Evolutionary conservation across 2,888 invertebrate genomes (phyloP).

Genomic region (Neria commutata): DNA sequence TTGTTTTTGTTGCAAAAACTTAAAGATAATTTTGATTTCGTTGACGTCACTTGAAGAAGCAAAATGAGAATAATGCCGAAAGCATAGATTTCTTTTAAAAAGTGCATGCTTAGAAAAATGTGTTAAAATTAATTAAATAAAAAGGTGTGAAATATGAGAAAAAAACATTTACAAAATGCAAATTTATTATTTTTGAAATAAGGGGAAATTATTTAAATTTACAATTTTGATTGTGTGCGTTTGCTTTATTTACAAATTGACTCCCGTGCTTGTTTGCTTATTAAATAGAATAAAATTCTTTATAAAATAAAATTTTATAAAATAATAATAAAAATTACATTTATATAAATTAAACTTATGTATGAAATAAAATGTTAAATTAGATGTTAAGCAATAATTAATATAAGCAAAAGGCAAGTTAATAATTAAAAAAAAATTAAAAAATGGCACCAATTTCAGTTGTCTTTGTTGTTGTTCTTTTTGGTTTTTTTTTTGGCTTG

Average conservation of each 20-base stretch:
- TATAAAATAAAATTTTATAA: constrained; percentile 30
- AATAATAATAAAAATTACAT: constrained; percentile 26
- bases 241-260: too few relatives aligned
- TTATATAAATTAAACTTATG: constrained; percentile 36
- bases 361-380: constrained; percentile 26
- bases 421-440: constrained; percentile 24
- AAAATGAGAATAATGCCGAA: too few relatives aligned
- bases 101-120: too few relatives aligned
- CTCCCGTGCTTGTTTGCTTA: constrained; percentile 23
- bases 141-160: too few relatives aligned
- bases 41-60: too few relatives aligned
- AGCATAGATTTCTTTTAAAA: too few relatives aligned
- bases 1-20: constrained; percentile 54
- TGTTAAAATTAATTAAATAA: too few relatives aligned
- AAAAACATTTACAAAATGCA: too few relatives aligned
- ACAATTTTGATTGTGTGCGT: too few relatives aligned
- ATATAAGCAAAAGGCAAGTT: constrained; percentile 29
- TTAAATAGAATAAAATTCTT: too few relatives aligned
- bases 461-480: constrained; percentile 25
- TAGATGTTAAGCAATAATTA: constrained; percentile 17
- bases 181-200: too few relatives aligned
- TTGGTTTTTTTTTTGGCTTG: constrained; percentile 6
- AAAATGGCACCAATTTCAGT: constrained; percentile 44
- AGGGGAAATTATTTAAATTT: too few relatives aligned
- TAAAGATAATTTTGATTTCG: constrained; percentile 61